Base-by-base conservation (phyloP, 2,113 vertebrate species). In the Pseudorasbora parva region DNA sequence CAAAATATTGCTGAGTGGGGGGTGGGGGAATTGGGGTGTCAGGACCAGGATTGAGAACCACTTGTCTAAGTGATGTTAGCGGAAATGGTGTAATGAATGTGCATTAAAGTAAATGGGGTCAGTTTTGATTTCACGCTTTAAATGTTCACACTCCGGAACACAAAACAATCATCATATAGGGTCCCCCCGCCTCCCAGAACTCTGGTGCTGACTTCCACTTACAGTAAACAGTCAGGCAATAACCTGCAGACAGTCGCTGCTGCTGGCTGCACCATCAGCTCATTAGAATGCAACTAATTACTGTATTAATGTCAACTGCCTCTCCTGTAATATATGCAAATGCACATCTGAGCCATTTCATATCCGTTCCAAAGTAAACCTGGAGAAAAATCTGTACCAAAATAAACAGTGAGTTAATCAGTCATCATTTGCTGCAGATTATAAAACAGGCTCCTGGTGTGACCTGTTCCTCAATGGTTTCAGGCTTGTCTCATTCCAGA, bases 291-390 rank as follows among this genome's bases (percentile, higher is more conserved):
- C 57, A 84, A 84, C 43, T 84, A 87, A 86, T 85, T 85, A 78
- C 80, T 57, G 72, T 43, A 83, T 81, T 86, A 83, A 89, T 80
- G 81, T 83, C 84, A 83, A 86, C 71, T 77, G 76, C 62, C 76
- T 56, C 51, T 47, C 23, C n/a, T 45, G 69, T 81, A 84, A 88
- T 86, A 56, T 74, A 88, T 88, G 86, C 86, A 84, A 88, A 88
- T 87, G 64, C 30, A n/a, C 66, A 84, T 82, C 66, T 14, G 59
- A 75, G 19, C n/a, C 64, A 77, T 82, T 75, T 51, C 60, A 43
- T 71, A 77, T 45, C 7, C 69, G 27, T 80, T 82, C 59, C 73
- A 71, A 82, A 88, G 79, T 78, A 88, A 77, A 57, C 27, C 74
- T 21, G 33, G 74, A 77, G 33, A 77, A 41, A 59, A 59, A 37